Evolutionary conservation across 2,888 invertebrate genomes (phyloP).

Genomic region (Coleophora deauratella): DNA sequence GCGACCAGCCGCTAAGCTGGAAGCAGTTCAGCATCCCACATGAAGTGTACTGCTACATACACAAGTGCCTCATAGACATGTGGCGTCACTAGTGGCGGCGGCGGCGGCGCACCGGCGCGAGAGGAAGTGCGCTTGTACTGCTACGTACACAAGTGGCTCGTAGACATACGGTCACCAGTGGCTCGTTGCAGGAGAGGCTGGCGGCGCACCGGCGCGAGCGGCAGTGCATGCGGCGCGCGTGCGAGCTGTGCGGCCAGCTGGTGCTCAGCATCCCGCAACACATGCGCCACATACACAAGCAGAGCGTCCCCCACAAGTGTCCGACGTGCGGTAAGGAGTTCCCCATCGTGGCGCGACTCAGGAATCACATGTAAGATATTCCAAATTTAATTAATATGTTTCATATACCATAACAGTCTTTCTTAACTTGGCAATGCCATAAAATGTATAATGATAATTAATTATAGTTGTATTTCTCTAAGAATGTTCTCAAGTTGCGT

Average conservation of each 20-base stretch:
- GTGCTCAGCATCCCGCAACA: conserved; percentile 60
- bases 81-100: conserved; percentile 26
- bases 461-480: too few relatives aligned
- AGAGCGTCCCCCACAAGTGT: conserved; percentile 48
- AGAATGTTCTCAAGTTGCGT: too few relatives aligned
- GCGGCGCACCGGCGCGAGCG: conserved; percentile 52
- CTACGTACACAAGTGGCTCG: conserved; percentile 42
- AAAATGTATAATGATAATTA: too few relatives aligned
- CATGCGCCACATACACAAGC: conserved; percentile 60
- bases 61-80: too few relatives aligned
- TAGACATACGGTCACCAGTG: too few relatives aligned
- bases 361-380: conserved; percentile 60
- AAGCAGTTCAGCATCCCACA: conserved; percentile 56
- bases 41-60: conserved; percentile 59
- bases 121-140: conserved; percentile 56
- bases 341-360: conserved; percentile 57
- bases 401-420: too few relatives aligned
- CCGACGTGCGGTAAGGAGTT: conserved; percentile 63
- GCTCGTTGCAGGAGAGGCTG: conserved; percentile 36
- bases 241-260: conserved; percentile 60
- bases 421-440: too few relatives aligned
- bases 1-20: conserved; percentile 60
- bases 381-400: too few relatives aligned
- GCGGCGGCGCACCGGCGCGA: conserved; percentile 51
- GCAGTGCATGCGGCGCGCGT: conserved; percentile 62